These are phyloP conservation scores for Anseranas semipalmata DNA, from an alignment of 2,113 vertebrate genomes.

Conservation along the genomic window DNA sequence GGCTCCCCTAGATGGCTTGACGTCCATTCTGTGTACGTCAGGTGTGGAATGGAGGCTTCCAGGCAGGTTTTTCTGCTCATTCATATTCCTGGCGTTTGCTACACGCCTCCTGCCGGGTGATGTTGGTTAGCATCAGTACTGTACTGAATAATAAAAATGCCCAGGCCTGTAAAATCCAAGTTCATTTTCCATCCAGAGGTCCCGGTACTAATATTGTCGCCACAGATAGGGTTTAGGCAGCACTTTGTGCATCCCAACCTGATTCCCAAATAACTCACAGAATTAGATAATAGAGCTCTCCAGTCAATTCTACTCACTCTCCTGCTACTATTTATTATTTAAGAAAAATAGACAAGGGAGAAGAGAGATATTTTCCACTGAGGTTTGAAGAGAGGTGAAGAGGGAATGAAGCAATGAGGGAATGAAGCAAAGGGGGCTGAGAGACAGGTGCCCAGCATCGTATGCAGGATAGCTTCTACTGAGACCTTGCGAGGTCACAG, in stretches of 20 bases:
- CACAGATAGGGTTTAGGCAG: neutral
- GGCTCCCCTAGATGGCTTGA: neutral
- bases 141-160: neutral
- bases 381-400: neutral
- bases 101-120: neutral
- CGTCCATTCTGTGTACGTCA: constrained; percentile 7
- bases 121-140: constrained; percentile 18
- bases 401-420: neutral
- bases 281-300: constrained; percentile 29
- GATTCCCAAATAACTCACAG: neutral
- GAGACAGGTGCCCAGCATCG: neutral
- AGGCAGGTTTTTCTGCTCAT: neutral
- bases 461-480: neutral
- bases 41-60: neutral
- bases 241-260: neutral
- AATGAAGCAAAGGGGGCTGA: neutral
- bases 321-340: constrained; percentile 50
- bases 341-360: constrained; percentile 28
- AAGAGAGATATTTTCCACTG: constrained; percentile 32
- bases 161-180: neutral
- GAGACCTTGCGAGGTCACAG: neutral
- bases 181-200: neutral
- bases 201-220: neutral
- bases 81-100: neutral
- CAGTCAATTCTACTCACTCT: neutral